Percentiles rank a stretch among this genome's conserved stretches.
These are phyloP conservation scores for Pseudomyrmex flavicornis DNA, from an alignment of 1,140 invertebrate genomes.

Conservation along the genomic window DNA sequence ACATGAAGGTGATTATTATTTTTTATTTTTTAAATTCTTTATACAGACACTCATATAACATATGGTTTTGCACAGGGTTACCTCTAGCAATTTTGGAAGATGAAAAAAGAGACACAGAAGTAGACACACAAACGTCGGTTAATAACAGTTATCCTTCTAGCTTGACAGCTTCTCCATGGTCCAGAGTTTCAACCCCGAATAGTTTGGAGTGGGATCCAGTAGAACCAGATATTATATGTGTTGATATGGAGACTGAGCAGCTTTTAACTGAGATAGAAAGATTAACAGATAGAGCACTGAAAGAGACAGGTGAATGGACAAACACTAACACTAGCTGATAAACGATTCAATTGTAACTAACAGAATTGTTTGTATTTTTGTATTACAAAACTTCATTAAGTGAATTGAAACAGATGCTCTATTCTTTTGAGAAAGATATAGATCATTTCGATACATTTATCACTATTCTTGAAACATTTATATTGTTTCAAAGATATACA, in stretches of 20 bases:
- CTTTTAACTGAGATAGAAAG: constrained; percentile 86
- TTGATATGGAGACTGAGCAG: constrained; percentile 85
- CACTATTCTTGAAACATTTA: constrained; percentile 66
- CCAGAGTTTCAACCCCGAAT: constrained; percentile 85
- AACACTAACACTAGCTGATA: constrained; percentile 77
- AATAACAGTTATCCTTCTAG: constrained; percentile 79
- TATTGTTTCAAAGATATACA: constrained; percentile 66
- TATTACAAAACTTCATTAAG: constrained; percentile 65
- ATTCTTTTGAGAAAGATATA: constrained; percentile 52
- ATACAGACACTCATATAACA: neutral
- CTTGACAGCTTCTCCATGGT: constrained; percentile 84
- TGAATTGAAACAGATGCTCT: constrained; percentile 50
- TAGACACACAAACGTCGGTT: constrained; percentile 70
- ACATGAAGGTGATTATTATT: constrained; percentile 84
- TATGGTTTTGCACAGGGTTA: constrained; percentile 66
- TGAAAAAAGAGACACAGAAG: constrained; percentile 65
- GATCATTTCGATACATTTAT: constrained; percentile 61
- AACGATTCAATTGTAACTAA: constrained; percentile 64
- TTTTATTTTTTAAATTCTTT: neutral
- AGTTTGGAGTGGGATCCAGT: constrained; percentile 87
- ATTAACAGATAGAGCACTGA: constrained; percentile 84
- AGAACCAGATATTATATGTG: constrained; percentile 82
- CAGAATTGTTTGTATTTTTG: constrained; percentile 78
- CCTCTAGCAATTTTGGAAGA: constrained; percentile 66
- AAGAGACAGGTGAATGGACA: constrained; percentile 85